These are phyloP conservation scores for Scaptomyza flava DNA, from an alignment of 2,888 invertebrate species.

Conservation along the genomic window DNA sequence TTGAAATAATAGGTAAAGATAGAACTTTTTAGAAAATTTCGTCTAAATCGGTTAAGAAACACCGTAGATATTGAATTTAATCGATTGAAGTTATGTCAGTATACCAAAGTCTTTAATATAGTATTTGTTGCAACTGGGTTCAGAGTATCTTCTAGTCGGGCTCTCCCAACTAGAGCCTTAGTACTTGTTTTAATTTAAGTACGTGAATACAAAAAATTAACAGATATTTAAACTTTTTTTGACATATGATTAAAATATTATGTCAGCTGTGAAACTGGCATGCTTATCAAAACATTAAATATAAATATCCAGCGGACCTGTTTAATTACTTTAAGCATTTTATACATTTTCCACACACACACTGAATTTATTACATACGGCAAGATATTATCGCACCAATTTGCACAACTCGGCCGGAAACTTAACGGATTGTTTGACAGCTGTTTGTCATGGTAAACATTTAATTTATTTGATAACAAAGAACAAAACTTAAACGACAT, in stretches of 20 bases:
- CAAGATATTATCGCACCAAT: conserved; percentile 41
- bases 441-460: conserved; percentile 57
- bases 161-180: too few species aligned
- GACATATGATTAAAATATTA: background rate
- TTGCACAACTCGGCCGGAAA: conserved; percentile 48
- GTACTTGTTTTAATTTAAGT: background rate
- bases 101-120: too few species aligned
- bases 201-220: background rate
- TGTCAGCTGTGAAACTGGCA: background rate
- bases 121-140: too few species aligned
- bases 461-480: conserved; percentile 66
- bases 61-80: too few species aligned
- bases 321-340: conserved; percentile 2
- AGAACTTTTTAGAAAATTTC: too few species aligned
- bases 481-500: conserved; percentile 39
- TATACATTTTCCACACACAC: conserved; percentile 1
- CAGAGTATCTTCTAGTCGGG: too few species aligned
- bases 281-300: background rate
- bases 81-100: too few species aligned
- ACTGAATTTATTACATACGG: background rate
- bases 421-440: conserved; percentile 47
- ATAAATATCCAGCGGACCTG: background rate
- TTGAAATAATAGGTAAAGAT: too few species aligned
- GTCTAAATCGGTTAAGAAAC: too few species aligned
- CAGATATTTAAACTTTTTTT: background rate